These are phyloP conservation scores for Prionailurus bengalensis DNA, from an alignment of 2,113 vertebrate genomes.

Conservation along the genomic window DNA sequence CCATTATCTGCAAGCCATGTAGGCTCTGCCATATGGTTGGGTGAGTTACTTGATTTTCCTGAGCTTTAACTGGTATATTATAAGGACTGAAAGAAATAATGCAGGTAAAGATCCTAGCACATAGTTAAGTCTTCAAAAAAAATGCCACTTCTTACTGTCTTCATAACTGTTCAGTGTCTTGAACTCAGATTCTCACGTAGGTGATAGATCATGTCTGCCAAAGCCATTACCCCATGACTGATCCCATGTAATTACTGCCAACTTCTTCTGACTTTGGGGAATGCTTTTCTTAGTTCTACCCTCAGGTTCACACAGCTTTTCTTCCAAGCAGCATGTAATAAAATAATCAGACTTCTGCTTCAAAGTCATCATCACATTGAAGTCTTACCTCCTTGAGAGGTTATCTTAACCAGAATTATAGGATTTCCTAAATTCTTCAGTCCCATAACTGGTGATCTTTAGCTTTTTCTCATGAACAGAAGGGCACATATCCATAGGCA, in stretches of 20 bases:
- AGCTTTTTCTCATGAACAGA: neutral
- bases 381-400: neutral
- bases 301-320: neutral
- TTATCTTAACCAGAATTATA: neutral
- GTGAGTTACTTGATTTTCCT: neutral
- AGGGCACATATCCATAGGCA: neutral
- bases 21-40: neutral
- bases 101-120: neutral
- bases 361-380: slow-evolving; percentile 26
- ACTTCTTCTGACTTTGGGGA: neutral
- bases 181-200: neutral
- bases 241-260: neutral
- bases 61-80: neutral
- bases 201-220: neutral
- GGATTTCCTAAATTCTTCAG: neutral
- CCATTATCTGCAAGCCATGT: neutral
- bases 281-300: neutral
- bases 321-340: neutral
- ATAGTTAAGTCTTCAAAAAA: slow-evolving; percentile 6
- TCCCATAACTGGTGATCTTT: neutral
- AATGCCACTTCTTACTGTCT: neutral
- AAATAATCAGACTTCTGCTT: neutral
- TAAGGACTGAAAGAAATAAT: slow-evolving; percentile 35
- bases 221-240: neutral
- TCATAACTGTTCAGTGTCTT: neutral